Conservation (phyloP, 2,113 vertebrate genomes). For the Zapus hudsonius region DNA sequence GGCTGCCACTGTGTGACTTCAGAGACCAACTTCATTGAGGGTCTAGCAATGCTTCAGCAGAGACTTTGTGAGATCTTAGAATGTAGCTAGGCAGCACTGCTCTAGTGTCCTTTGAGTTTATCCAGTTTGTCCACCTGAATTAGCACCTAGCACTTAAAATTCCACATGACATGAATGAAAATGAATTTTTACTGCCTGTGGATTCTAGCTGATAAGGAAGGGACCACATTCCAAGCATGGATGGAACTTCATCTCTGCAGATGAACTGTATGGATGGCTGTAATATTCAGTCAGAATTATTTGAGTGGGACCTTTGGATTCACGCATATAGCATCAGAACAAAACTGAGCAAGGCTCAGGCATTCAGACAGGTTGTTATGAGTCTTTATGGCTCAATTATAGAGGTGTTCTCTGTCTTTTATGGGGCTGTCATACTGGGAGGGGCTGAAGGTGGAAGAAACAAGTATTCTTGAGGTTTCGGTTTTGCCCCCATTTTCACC, state of each 20-base stretch:
- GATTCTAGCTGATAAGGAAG: slow-evolving; percentile 45
- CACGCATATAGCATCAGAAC: neutral
- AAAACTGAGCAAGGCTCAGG: neutral
- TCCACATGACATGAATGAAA: slow-evolving; percentile 8
- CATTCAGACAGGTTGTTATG: neutral
- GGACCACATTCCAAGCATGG: slow-evolving; percentile 22
- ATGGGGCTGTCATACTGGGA: neutral
- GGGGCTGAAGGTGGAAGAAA: neutral
- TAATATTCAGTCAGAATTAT: slow-evolving; percentile 1
- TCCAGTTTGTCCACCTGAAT: neutral
- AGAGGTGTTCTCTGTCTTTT: neutral
- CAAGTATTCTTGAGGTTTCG: slow-evolving; percentile 3
- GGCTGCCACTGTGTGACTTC: neutral
- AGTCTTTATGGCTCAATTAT: neutral
- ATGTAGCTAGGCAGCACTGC: neutral
- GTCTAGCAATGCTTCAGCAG: neutral
- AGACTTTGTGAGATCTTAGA: neutral
- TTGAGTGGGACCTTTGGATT: neutral
- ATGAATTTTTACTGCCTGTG: neutral
- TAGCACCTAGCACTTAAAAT: slow-evolving; percentile 50
- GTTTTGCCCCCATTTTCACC: neutral
- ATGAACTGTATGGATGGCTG: neutral
- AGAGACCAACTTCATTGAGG: neutral
- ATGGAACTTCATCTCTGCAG: slow-evolving; percentile 28
- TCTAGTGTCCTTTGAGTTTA: too few species aligned